Conservation (phyloP, 2,797 vertebrate species). For the Lates japonicus region DNA sequence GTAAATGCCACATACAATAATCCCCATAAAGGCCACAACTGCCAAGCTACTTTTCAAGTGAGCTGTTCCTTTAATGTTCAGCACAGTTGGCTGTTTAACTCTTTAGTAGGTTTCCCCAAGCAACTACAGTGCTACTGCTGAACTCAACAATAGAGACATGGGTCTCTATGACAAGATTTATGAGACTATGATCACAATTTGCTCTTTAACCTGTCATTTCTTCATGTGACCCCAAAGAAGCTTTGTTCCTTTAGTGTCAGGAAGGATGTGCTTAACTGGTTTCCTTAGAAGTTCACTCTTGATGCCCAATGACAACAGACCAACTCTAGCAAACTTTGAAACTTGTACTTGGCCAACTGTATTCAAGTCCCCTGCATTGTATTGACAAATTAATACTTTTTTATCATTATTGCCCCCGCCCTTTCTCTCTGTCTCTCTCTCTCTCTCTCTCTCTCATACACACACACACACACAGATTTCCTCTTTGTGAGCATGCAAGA, state of each 20-base stretch:
- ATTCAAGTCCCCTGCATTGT: neutral
- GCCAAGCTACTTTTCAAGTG: constrained; percentile 11
- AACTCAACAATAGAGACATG: constrained; percentile 37
- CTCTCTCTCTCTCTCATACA: neutral
- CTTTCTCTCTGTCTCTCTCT: neutral
- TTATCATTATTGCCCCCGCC: constrained; percentile 15
- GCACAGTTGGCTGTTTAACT: constrained; percentile 61
- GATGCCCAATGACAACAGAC: neutral
- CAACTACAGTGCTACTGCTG: constrained; percentile 22
- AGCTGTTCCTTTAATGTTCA: constrained; percentile 66
- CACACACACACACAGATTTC: constrained; percentile 34
- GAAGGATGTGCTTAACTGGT: constrained; percentile 6
- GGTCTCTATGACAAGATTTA: constrained; percentile 45
- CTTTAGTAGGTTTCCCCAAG: constrained; percentile 45
- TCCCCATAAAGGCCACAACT: constrained; percentile 26
- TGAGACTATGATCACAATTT: constrained; percentile 19
- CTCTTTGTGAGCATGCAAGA: constrained; percentile 35
- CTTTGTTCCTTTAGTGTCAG: constrained; percentile 22
- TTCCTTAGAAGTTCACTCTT: constrained; percentile 11
- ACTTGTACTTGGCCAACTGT: constrained; percentile 7
- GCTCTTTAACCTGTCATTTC: constrained; percentile 26
- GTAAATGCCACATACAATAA: constrained; percentile 32
- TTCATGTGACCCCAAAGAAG: constrained; percentile 22
- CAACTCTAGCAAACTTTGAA: constrained; percentile 32
- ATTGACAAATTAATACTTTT: constrained; percentile 24